Conservation (phyloP, 2,113 vertebrate genomes). For the Gobius niger region DNA sequence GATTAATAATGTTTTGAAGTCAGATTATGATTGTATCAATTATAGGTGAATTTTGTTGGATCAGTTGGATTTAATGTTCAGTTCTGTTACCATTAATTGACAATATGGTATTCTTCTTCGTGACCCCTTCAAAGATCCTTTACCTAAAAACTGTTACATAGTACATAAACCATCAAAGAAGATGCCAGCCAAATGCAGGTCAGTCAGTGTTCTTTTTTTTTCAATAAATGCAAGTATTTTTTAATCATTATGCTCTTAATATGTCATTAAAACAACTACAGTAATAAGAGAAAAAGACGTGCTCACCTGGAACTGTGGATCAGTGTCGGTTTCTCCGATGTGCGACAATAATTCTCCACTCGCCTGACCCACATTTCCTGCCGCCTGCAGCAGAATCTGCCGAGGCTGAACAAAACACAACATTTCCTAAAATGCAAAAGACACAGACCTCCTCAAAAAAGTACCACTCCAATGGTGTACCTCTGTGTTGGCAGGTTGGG, state of each 20-base stretch:
- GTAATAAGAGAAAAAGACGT: not conserved
- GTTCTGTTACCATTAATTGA: slow-evolving; percentile 56
- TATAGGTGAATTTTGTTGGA: not conserved
- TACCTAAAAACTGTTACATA: slow-evolving; percentile 46
- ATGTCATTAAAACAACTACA: not conserved
- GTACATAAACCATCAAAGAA: slow-evolving; percentile 18
- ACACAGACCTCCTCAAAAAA: not conserved
- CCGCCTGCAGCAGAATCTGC: slow-evolving; percentile 94
- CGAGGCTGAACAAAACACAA: slow-evolving; percentile 80
- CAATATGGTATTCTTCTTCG: slow-evolving; percentile 25
- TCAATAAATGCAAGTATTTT: not conserved
- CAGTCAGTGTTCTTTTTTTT: not conserved
- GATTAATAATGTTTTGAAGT: not conserved
- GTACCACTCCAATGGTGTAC: slow-evolving; percentile 46
- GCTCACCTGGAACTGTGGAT: slow-evolving; percentile 91
- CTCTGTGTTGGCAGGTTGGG: slow-evolving; percentile 91
- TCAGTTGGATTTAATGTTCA: slow-evolving; percentile 18
- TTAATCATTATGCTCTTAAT: not conserved
- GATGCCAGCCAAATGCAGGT: not conserved
- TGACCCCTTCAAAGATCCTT: slow-evolving; percentile 47
- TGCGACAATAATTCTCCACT: slow-evolving; percentile 95
- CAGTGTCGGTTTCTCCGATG: slow-evolving; percentile 91
- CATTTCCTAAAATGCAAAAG: not conserved
- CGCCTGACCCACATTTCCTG: slow-evolving; percentile 92
- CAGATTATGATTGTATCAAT: slow-evolving; percentile 9